Conservation (phyloP, 92 coral and sea anemone genomes). For the Micromussa lordhowensis region DNA sequence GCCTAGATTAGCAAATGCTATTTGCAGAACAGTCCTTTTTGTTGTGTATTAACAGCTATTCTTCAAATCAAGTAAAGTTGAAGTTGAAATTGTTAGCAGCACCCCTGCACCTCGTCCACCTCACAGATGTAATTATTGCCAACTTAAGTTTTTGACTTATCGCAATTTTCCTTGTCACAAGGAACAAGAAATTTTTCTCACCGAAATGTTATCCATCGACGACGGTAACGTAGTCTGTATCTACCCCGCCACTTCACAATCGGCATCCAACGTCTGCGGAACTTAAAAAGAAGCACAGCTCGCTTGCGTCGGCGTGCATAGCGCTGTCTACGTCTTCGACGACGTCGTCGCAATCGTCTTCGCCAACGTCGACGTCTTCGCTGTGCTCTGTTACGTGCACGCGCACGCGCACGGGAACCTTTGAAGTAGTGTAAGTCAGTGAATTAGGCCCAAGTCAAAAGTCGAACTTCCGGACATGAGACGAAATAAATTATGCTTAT, state of each 20-base stretch:
- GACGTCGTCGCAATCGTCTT: slow-evolving; percentile 27
- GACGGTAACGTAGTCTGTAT: slow-evolving; percentile 17
- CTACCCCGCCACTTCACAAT: slow-evolving; percentile 37
- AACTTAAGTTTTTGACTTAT: background rate
- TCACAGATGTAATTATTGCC: background rate
- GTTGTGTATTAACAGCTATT: no score
- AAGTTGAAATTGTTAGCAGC: no score
- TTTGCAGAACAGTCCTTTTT: no score
- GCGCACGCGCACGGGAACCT: background rate
- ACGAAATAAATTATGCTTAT: no score
- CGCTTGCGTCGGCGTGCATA: slow-evolving; percentile 29
- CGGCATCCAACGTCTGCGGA: slow-evolving; percentile 25
- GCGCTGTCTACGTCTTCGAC: slow-evolving; percentile 27
- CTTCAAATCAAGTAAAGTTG: no score
- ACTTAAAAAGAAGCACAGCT: slow-evolving; percentile 28
- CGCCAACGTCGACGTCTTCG: slow-evolving; percentile 26
- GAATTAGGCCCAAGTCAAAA: no score
- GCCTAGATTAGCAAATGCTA: no score
- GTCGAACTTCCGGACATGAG: no score
- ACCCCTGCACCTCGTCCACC: background rate
- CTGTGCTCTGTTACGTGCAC: slow-evolving; percentile 3
- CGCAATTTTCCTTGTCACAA: background rate
- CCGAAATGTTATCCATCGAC: slow-evolving; percentile 37
- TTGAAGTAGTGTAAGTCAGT: background rate
- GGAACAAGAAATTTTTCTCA: background rate